Base-by-base conservation (phyloP, 2,888 invertebrate species). In the Ramazzottius varieornatus region DNA sequence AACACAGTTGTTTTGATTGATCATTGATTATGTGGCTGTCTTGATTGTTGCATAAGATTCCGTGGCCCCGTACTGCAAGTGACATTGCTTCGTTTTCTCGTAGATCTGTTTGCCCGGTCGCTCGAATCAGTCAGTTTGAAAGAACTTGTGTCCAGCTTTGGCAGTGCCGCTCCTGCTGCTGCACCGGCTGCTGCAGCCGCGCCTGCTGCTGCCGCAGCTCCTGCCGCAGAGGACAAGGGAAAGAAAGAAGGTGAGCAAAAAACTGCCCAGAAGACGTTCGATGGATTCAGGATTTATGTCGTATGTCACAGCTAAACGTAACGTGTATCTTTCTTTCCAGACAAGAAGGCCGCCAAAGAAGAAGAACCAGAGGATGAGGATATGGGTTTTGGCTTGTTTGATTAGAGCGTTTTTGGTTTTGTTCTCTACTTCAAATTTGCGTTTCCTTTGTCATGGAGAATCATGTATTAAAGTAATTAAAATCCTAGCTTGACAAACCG, bases 81-180 rank as follows among this genome's bases (percentile, higher is more conserved):
- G 40, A 40, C 40, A 40, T 40, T 40, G 8, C 20, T 40, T 8
- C 8, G 20, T 40, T 40, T 40, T 40, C 40, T 13, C 20, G 40
- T 67, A 76, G 76, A 74, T 65, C 83, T 98, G 67, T 98, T 96
- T 78, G 90, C 96, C 70, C 93, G 94, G 78, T 90, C 94, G 46
- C 80, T 98, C 70, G 93, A 94, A 77, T 90, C 90, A 69, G 80
- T 94, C 69, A 91, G 91, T 76, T 84, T 96, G 66, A 89, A 88
- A 73, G 88, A 90, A 68, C 80, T 94, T 73, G 88, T 94, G 77
- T 87, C 89, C 69, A 91, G 86, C 78, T 85, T 94, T 73, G 89
- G 92, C 32, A 92, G 90, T 67, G 82, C 86, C 70, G 88, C 86
- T 33, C 84, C 88, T 65, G 83, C 86, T 68, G 72, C 71, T 64